Base-by-base conservation (phyloP, 2,113 vertebrate genomes). In the Myxocyprinus asiaticus region DNA sequence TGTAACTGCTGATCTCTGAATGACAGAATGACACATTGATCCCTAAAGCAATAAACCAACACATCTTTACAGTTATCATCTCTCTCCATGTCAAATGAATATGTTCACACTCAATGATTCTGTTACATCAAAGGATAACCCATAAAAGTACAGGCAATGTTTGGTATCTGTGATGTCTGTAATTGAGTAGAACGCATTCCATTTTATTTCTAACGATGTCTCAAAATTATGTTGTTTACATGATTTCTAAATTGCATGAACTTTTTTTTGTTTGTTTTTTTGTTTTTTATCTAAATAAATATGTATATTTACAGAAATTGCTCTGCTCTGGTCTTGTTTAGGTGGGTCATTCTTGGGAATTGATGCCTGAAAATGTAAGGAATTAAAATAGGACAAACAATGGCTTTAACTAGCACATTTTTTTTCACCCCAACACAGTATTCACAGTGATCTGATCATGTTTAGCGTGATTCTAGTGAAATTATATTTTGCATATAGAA, bases 221-320 rank as follows among this genome's bases (percentile, higher is more conserved):
- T 81, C 63, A 59, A 74, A 79, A 62, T 73, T 58, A 79, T 77
- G 44, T 77, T 86, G 84, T 86, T 86, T 86, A 86, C 85, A 86
- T 82, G 77, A 81, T 81, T 83, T 78, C 47, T 65, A 7, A 82
- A 81, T 66, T 84, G 80, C 80, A 84, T 83, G 82, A 82, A 44
- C 62, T 76, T 33, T 33, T 33, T 33, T 33, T 33, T 33, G 22
- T 33, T 33, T 33, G 22, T 33, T 33, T 33, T 33, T 33, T 33
- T 81, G 70, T 68, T 65, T 69, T 71, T 56, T 55, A 77, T 53
- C 69, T 67, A 56, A 86, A 86, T 86, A 86, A 86, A 86, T 83
- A 63, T 83, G 67, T 83, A 77, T 80, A 84, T 82, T 79, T 84
- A 82, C 65, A 67, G 71, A 77, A 7, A n/a, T 72, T 56, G 10